phyloP scores from a whole-genome alignment of 2,113 vertebrate genomes.

The Trinectes maculatus region DNA sequence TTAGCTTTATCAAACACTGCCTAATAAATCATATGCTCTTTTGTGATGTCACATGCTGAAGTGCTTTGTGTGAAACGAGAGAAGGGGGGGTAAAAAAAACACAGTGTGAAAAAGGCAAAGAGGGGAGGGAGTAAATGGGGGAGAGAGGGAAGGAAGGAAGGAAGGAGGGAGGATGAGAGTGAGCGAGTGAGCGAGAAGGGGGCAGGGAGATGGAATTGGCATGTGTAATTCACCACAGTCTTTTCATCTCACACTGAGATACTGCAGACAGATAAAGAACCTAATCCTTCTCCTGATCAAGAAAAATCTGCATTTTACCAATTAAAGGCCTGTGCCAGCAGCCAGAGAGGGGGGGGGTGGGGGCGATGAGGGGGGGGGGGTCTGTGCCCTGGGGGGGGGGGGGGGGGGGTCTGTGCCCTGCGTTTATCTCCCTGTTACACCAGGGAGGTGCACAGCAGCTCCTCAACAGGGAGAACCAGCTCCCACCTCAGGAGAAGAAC shows the following conservation, averaged over 20 bases:
- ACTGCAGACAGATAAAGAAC: slow-evolving; percentile 94
- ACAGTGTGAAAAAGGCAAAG: slow-evolving; percentile 43
- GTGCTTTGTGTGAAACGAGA: slow-evolving; percentile 87
- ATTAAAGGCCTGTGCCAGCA: slow-evolving; percentile 95
- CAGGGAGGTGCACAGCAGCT: slow-evolving; percentile 82
- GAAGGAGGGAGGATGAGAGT: slow-evolving; percentile 29
- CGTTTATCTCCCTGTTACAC: slow-evolving; percentile 94
- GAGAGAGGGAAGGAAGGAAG: slow-evolving; percentile 30
- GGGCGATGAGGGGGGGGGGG: slow-evolving; percentile 83
- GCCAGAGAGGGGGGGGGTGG: slow-evolving; percentile 83
- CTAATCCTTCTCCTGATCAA: slow-evolving; percentile 98
- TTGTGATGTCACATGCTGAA: slow-evolving; percentile 94
- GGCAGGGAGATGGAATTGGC: slow-evolving; percentile 83
- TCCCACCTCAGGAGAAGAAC: slow-evolving; percentile 72
- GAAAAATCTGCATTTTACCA: slow-evolving; percentile 99
- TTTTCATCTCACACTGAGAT: slow-evolving; percentile 99
- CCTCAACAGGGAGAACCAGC: slow-evolving; percentile 43
- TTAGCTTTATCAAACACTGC: slow-evolving; percentile 90
- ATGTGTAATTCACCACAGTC: slow-evolving; percentile 94
- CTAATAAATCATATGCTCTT: slow-evolving; percentile 99
- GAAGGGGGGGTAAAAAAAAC: background rate
- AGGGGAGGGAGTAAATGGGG: slow-evolving; percentile 32
- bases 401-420: slow-evolving; percentile 82
- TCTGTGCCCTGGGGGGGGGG: slow-evolving; percentile 86
- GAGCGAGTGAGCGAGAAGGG: slow-evolving; percentile 47